These are phyloP conservation scores for Galeopterus variegatus DNA, from an alignment of 2,113 vertebrate species.

Conservation along the genomic window DNA sequence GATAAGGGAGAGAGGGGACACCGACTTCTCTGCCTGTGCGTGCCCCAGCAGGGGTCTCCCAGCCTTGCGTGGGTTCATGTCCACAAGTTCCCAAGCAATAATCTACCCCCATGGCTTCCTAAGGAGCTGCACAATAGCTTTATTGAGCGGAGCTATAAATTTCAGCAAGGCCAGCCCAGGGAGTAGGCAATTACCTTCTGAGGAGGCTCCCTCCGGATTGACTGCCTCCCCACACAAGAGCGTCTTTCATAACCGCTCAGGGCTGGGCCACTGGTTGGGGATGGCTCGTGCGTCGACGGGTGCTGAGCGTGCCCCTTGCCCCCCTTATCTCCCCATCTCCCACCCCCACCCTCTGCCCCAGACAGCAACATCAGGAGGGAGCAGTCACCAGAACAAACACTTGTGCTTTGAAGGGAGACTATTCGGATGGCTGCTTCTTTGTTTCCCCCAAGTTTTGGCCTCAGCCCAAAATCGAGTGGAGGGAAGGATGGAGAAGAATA, in stretches of 20 bases:
- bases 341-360: not conserved
- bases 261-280: not conserved
- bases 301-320: not conserved
- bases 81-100: not conserved
- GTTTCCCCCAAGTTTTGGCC: slow-evolving; percentile 69
- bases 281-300: not conserved
- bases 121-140: slow-evolving; percentile 67
- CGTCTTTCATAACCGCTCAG: slow-evolving; percentile 59
- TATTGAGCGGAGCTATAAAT: slow-evolving; percentile 73
- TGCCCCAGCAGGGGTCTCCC: not conserved
- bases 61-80: not conserved
- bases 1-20: not conserved
- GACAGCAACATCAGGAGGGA: not conserved
- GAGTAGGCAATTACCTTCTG: slow-evolving; percentile 64
- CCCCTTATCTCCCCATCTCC: too few species aligned
- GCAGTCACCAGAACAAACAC: not conserved
- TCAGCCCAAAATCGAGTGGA: slow-evolving; percentile 62
- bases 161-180: slow-evolving; percentile 61
- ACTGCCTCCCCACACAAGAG: slow-evolving; percentile 50
- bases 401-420: slow-evolving; percentile 47
- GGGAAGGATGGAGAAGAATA: slow-evolving; percentile 69
- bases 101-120: slow-evolving; percentile 29
- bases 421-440: slow-evolving; percentile 24
- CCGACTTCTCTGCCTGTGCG: not conserved
- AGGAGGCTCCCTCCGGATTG: slow-evolving; percentile 23